Conservation (phyloP, 37 sponge, comb jelly and placozoan species). For the Axinella damicornis region DNA sequence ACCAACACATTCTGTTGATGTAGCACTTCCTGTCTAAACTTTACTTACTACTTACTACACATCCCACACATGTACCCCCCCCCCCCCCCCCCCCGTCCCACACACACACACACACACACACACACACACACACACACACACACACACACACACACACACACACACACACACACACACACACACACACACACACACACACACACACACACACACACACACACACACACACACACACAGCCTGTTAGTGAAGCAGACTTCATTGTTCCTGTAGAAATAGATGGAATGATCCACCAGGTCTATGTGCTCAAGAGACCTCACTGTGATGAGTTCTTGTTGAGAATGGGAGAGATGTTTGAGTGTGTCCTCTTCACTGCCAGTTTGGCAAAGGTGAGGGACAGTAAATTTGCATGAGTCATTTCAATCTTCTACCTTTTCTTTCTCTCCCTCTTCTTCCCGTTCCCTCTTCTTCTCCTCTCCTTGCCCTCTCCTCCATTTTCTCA, state of each 20-base stretch:
- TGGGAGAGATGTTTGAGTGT: conserved; percentile 99
- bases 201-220: background rate
- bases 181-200: conserved; percentile 5
- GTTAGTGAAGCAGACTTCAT: conserved; percentile 97
- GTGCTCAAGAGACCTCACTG: conserved; percentile 97
- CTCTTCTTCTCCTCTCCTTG: too few species aligned
- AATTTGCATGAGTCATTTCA: too few species aligned
- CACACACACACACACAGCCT: conserved; percentile 71
- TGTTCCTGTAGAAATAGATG: conserved; percentile 96
- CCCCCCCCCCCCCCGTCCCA: background rate
- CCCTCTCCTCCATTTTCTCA: background rate
- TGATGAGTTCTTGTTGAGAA: conserved; percentile 94
- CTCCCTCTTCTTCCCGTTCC: too few species aligned
- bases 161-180: conserved; percentile 1
- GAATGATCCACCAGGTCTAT: conserved; percentile 94
- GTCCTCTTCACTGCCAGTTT: conserved; percentile 98
- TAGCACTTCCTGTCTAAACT: too few species aligned
- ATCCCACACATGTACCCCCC: too few species aligned
- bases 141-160: too few species aligned
- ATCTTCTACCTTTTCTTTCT: too few species aligned
- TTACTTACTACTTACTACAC: too few species aligned
- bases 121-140: background rate
- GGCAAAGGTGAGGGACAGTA: conserved; percentile 81
- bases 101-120: too few species aligned
- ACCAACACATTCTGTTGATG: too few species aligned